phyloP scores from a whole-genome alignment of 1,140 invertebrate species.

The Condylostylus longicornis region DNA sequence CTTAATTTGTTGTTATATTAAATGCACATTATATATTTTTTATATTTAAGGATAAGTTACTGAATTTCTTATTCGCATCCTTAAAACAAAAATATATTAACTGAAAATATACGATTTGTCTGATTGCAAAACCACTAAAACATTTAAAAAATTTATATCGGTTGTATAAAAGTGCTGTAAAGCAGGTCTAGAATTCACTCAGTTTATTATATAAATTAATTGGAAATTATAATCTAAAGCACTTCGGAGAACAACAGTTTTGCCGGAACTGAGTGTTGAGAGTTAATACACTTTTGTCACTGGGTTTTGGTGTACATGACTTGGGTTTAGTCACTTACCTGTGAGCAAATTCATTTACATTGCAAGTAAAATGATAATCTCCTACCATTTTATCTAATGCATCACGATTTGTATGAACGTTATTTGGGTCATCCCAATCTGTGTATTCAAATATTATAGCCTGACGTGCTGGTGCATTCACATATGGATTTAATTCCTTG shows the following conservation, averaged over 20 bases:
- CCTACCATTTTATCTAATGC: slow-evolving; percentile 89
- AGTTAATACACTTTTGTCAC: no score
- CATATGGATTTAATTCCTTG: slow-evolving; percentile 65
- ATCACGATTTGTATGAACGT: slow-evolving; percentile 67
- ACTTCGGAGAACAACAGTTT: no score
- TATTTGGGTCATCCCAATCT: slow-evolving; percentile 76
- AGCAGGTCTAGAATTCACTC: no score
- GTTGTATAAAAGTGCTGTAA: no score
- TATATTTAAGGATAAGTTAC: background rate
- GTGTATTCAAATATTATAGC: slow-evolving; percentile 84
- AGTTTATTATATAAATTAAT: no score
- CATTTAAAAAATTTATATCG: no score
- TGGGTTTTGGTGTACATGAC: background rate
- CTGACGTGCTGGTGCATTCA: slow-evolving; percentile 65
- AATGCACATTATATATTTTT: background rate
- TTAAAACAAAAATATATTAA: background rate
- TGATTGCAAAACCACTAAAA: no score
- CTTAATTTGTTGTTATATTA: background rate
- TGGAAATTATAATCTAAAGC: no score
- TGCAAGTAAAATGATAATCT: slow-evolving; percentile 92
- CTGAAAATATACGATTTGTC: no score
- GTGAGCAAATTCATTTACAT: slow-evolving; percentile 80
- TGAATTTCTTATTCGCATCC: background rate
- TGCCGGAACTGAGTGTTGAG: no score
- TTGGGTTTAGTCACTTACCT: no score